phyloP scores from a whole-genome alignment of 2,888 invertebrate species.

The Hypomecis punctinalis region DNA sequence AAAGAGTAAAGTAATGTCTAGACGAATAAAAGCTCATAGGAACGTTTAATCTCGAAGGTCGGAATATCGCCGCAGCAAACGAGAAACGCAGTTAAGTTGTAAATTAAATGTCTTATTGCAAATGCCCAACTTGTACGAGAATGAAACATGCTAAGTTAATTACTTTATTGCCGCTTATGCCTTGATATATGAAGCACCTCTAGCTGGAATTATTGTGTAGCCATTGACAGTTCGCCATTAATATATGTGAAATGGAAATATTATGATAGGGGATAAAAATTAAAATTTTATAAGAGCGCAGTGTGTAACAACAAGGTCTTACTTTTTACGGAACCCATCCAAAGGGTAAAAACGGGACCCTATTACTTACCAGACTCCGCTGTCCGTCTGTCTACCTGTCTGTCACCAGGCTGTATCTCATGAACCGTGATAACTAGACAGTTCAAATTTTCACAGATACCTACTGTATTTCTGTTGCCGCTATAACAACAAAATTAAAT shows the following conservation, averaged over 20 bases:
- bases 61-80: slow-evolving; percentile 3
- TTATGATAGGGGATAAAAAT: background rate
- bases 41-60: slow-evolving; percentile 7
- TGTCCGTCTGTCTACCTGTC: no score
- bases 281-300: no score
- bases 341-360: no score
- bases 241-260: background rate
- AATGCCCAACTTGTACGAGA: slow-evolving; percentile 17
- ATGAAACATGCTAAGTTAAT: slow-evolving; percentile 28
- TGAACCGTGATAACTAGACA: no score
- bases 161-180: slow-evolving; percentile 27
- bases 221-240: slow-evolving; percentile 14
- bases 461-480: no score
- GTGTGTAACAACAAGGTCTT: no score
- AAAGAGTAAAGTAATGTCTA: no score
- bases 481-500: no score
- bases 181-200: background rate
- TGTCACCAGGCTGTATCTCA: no score
- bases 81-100: slow-evolving; percentile 25
- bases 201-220: background rate
- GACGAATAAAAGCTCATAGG: background rate
- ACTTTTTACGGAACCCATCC: no score
- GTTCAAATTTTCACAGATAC: no score
- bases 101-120: slow-evolving; percentile 34
- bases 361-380: no score